Conservation (phyloP, 2,797 vertebrate species). For the Brachyrhaphis roseni region DNA sequence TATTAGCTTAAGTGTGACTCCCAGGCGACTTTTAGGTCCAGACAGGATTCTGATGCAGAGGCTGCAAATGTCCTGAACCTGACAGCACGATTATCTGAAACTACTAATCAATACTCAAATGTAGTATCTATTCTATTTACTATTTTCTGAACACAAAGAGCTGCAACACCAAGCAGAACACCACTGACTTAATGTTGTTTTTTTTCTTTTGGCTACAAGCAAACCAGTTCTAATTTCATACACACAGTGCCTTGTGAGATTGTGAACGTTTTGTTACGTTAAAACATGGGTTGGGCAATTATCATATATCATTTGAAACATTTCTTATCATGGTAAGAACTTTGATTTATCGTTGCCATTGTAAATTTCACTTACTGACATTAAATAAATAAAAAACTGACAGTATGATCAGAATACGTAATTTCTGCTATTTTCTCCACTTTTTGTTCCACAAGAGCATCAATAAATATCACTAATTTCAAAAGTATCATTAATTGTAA, state of each 20-base stretch:
- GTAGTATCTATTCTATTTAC: neutral
- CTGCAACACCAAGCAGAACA: neutral
- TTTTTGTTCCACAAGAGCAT: too few species aligned
- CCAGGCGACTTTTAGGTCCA: constrained; percentile 34
- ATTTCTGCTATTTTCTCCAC: too few species aligned
- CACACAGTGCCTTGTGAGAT: neutral
- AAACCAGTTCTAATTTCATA: neutral
- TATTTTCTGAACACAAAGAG: neutral
- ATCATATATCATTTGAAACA: too few species aligned
- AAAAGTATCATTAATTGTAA: too few species aligned
- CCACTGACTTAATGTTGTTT: neutral
- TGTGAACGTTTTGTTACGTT: neutral
- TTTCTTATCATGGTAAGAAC: too few species aligned
- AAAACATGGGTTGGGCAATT: neutral
- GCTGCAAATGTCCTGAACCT: neutral
- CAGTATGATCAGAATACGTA: too few species aligned
- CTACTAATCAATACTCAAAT: neutral
- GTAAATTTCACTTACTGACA: too few species aligned
- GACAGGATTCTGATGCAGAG: neutral
- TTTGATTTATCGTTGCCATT: too few species aligned
- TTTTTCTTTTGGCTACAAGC: neutral
- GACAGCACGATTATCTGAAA: neutral
- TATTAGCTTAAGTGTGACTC: constrained; percentile 20
- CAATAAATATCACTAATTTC: too few species aligned
- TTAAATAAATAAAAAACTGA: too few species aligned